Evolutionary conservation across 2,888 invertebrate genomes (phyloP), one percentile per base, ranked within the genome.

Genomic region (Argynnis bischoffii): DNA sequence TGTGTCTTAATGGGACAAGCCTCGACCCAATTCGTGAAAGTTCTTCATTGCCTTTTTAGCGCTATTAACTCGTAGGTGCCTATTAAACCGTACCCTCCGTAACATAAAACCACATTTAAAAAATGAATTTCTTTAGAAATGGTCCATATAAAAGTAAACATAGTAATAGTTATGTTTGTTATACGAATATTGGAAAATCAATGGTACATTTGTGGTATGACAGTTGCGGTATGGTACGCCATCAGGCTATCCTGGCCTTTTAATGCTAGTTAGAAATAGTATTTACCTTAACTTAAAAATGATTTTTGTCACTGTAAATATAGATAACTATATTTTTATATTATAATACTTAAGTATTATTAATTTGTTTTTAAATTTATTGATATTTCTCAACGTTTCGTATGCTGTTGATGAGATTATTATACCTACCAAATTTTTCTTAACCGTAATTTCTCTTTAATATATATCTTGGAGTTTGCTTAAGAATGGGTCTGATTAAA

Each of bases 271-370:
- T 72, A 69, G 41, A 55, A 41, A 63, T 69, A 70, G 77, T 74
- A 77, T 78, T 79, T 80, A 79, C 77, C 78, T 74, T 82, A 82
- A 84, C 83, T 83, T 84, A 84, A 76, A 18, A 85, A 81, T 59
- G 59, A 81, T 83, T 85, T 85, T 81, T 84, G 80, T 85, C 85
- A 82, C 77, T 92, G 91, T 92, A 90, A 85, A 91, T 90, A 92
- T 90, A 88, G 87, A 88, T 83, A 79, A 80, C 81, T 89, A 90
- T 71, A 72, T 72, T 92, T 91, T 91, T 91, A 87, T 86, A 88
- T 88, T 85, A 81, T 82, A 83, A 84, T 82, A 80, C 79, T 83
- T 87, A 86, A 85, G 83, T 83, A 87, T 82, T 83, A 69, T 82
- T 81, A 79, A 78, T 69, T 81, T 82, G 79, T 84, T 83, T 79